Conservation (phyloP, 2,797 vertebrate genomes). For the Numenius phaeopus region DNA sequence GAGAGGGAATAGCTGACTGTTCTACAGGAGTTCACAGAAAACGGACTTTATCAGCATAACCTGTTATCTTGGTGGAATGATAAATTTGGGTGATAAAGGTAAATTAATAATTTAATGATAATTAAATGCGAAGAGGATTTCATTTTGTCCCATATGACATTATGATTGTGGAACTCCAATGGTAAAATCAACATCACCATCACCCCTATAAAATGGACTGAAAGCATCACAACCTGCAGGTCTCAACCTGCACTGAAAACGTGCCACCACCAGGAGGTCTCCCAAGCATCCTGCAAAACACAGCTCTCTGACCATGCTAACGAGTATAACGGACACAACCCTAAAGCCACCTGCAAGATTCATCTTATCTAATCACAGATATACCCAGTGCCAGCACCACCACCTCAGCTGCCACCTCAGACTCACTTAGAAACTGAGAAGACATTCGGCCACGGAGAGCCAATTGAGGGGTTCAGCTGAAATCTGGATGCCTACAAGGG, state of each 20-base stretch:
- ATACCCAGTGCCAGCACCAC: not conserved
- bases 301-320: accelerated
- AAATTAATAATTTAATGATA: not conserved
- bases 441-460: not conserved
- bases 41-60: not conserved
- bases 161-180: not conserved
- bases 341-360: not conserved
- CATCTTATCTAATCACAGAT: not conserved
- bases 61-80: not conserved
- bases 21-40: not conserved
- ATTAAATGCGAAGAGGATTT: not conserved
- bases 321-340: not conserved
- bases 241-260: not conserved
- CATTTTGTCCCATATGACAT: not conserved
- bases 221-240: not conserved
- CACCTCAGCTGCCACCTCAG: not conserved
- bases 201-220: not conserved
- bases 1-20: not conserved
- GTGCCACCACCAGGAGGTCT: not conserved
- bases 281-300: not conserved
- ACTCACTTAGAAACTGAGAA: not conserved
- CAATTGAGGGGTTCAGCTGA: not conserved
- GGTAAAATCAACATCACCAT: not conserved
- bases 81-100: not conserved
- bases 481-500: not conserved